These are phyloP conservation scores for Microtus montanus DNA, from an alignment of 2,113 vertebrate species.

Conservation along the genomic window DNA sequence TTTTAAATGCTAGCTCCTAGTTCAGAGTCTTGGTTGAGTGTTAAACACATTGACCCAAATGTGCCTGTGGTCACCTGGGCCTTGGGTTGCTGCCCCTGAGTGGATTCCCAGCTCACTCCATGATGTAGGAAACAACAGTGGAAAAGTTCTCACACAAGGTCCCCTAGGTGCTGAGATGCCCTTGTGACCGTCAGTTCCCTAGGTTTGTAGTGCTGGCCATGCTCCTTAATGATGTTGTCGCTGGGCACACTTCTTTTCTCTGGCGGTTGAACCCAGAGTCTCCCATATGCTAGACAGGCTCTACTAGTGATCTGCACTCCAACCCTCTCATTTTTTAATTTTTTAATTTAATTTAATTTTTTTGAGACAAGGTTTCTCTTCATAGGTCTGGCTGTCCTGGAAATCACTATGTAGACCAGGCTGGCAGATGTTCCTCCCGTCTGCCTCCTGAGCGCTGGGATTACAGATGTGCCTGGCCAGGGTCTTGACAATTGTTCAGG, in stretches of 20 bases:
- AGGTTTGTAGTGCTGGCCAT: rapidly evolving
- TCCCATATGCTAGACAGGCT: not conserved
- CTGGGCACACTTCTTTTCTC: not conserved
- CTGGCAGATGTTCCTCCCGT: not conserved
- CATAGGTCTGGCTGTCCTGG: not conserved
- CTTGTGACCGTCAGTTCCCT: rapidly evolving
- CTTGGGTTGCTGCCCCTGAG: not conserved
- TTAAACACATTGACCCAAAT: not conserved
- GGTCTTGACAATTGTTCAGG: not conserved
- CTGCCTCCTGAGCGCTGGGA: not conserved
- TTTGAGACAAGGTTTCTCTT: not conserved
- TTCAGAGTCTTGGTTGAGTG: not conserved
- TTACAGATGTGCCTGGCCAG: not conserved
- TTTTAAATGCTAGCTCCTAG: not conserved
- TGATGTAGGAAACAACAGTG: not conserved
- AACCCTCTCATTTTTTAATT: not conserved
- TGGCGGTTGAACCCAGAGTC: not conserved
- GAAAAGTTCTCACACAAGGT: too few relatives aligned
- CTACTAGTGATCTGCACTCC: not conserved
- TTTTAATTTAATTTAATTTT: not conserved
- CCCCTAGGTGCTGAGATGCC: not conserved
- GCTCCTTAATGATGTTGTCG: not conserved
- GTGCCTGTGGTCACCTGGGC: too few relatives aligned
- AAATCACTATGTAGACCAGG: not conserved
- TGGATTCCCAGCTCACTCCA: not conserved